Evolutionary conservation across 2,888 invertebrate genomes (phyloP).

Genomic region (Lapara coniferarum): DNA sequence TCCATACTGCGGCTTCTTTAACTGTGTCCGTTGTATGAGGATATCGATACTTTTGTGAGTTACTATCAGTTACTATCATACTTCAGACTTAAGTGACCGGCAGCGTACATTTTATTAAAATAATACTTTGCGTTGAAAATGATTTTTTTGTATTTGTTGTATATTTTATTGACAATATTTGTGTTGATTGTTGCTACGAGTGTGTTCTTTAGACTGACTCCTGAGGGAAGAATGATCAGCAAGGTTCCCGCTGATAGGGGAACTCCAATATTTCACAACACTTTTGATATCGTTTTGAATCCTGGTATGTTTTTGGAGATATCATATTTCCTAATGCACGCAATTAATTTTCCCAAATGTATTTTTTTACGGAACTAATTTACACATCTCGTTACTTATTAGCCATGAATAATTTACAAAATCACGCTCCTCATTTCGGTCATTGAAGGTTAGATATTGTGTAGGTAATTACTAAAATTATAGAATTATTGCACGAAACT

Average conservation of each 20-base stretch:
- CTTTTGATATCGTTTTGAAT: slow-evolving; percentile 43
- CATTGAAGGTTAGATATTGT: not conserved
- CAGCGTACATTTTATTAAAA: too few relatives aligned
- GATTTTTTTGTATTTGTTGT: slow-evolving; percentile 12
- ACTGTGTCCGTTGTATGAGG: too few relatives aligned
- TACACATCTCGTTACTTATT: not conserved
- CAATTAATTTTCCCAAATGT: not conserved
- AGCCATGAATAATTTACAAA: too few relatives aligned
- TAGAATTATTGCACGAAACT: too few relatives aligned
- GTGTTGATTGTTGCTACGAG: slow-evolving; percentile 22
- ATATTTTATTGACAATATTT: not conserved
- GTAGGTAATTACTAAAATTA: too few relatives aligned
- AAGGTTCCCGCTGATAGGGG: slow-evolving; percentile 58
- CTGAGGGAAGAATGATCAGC: slow-evolving; percentile 42
- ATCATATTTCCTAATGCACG: not conserved
- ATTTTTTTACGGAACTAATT: not conserved
- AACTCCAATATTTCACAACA: slow-evolving; percentile 52
- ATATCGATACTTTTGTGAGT: too few relatives aligned
- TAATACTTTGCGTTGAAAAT: not conserved
- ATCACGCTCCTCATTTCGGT: too few relatives aligned
- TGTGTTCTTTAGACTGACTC: slow-evolving; percentile 31
- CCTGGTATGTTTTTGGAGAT: slow-evolving; percentile 31
- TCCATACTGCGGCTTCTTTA: too few relatives aligned
- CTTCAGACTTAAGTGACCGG: too few relatives aligned
- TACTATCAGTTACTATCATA: too few relatives aligned